Evolutionary conservation across 1,140 invertebrate species (phyloP).

Genomic region (Drosophila mayri): DNA sequence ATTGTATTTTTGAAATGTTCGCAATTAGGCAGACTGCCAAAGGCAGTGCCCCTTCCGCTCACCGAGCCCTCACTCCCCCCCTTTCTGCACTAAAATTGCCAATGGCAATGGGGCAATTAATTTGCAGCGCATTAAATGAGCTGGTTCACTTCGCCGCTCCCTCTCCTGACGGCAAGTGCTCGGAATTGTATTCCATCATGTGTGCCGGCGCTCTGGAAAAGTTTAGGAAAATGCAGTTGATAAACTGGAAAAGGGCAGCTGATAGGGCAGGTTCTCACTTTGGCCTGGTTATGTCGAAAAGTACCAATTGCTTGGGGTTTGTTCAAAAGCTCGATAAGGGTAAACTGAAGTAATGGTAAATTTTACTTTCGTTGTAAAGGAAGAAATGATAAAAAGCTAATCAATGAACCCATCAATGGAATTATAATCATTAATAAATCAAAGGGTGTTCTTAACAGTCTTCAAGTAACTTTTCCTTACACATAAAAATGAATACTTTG

Average conservation of each 20-base stretch:
- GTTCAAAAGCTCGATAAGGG: background rate
- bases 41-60: slow-evolving; percentile 39
- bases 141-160: slow-evolving; percentile 52
- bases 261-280: slow-evolving; percentile 21
- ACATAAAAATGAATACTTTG: no score
- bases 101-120: slow-evolving; percentile 80
- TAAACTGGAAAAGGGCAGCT: slow-evolving; percentile 19
- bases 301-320: slow-evolving; percentile 4
- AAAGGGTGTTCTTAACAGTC: no score
- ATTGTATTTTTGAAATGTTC: slow-evolving; percentile 82
- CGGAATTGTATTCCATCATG: slow-evolving; percentile 51
- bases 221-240: slow-evolving; percentile 49
- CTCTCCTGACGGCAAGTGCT: slow-evolving; percentile 10
- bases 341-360: background rate
- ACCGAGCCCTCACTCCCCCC: slow-evolving; percentile 17
- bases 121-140: slow-evolving; percentile 80
- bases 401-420: no score
- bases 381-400: no score
- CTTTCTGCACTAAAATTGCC: slow-evolving; percentile 64
- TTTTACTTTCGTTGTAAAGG: background rate
- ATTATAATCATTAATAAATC: no score
- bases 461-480: no score
- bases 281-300: slow-evolving; percentile 7
- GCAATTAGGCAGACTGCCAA: slow-evolving; percentile 82
- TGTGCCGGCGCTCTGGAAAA: slow-evolving; percentile 9